Percentiles rank a stretch among this genome's conserved stretches.
phyloP scores from a whole-genome alignment of 1,140 invertebrate genomes.

The Micrasema minimum region DNA sequence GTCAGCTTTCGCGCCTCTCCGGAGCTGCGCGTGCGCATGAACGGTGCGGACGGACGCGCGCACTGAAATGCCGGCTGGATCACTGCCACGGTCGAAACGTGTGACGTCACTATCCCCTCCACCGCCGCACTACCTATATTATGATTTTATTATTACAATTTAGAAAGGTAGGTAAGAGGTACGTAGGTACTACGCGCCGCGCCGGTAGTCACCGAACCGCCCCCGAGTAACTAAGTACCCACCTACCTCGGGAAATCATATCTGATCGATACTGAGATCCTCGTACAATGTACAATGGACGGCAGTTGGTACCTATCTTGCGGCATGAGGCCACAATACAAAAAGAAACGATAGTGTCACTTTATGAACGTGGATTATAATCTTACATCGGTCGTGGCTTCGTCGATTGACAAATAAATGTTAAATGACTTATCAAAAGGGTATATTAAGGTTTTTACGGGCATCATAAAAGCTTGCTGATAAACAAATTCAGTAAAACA shows the following conservation, averaged over 20 bases:
- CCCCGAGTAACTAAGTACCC: neutral
- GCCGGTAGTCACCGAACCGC: constrained; percentile 15
- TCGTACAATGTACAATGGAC: too few relatives aligned
- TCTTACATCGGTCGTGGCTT: too few relatives aligned
- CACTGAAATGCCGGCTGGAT: constrained; percentile 42
- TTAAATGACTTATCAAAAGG: too few relatives aligned
- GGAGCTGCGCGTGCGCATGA: constrained; percentile 34
- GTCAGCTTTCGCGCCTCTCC: constrained; percentile 28
- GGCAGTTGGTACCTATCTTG: too few relatives aligned
- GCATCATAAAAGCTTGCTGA: too few relatives aligned
- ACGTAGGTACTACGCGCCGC: too few relatives aligned
- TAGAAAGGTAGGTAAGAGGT: constrained; percentile 24
- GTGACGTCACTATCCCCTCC: constrained; percentile 29
- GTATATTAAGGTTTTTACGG: too few relatives aligned
- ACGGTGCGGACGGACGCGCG: constrained; percentile 35
- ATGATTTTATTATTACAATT: constrained; percentile 33
- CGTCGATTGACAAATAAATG: too few relatives aligned
- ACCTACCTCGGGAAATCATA: neutral
- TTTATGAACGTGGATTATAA: too few relatives aligned
- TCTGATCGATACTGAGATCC: neutral
- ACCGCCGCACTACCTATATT: neutral
- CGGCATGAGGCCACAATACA: too few relatives aligned
- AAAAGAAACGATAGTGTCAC: too few relatives aligned
- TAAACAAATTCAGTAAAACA: too few relatives aligned
- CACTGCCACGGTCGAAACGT: constrained; percentile 40